Conservation (phyloP, 2,888 invertebrate species). For the Notodonta dromedarius region DNA sequence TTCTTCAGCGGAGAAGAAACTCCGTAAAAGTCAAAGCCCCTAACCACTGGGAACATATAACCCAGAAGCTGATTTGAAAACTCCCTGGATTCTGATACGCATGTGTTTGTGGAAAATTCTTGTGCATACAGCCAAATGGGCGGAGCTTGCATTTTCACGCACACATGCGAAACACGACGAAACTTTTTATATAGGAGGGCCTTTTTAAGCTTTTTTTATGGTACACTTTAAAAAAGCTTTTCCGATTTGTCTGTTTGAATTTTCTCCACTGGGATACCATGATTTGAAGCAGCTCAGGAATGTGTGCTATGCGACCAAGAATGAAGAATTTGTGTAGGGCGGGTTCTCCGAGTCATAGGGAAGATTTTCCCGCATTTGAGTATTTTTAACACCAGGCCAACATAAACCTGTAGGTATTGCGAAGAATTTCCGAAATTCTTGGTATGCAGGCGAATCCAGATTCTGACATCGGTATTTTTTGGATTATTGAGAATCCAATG, state of each 20-base stretch:
- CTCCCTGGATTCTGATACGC: conserved; percentile 24
- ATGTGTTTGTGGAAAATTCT: conserved; percentile 32
- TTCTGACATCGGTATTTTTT: conserved; percentile 9
- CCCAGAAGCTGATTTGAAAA: conserved; percentile 23
- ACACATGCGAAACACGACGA: conserved; percentile 26
- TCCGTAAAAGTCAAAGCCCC: conserved; percentile 57
- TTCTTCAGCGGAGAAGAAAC: background rate
- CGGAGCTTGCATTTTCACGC: conserved; percentile 39
- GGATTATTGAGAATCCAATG: background rate
- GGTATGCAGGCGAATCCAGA: conserved; percentile 29
- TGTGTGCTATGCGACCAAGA: conserved; percentile 56
- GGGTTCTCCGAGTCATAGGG: conserved; percentile 62
- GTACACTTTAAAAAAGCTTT: conserved; percentile 75
- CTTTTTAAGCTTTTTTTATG: conserved; percentile 63
- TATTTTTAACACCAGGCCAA: conserved; percentile 74
- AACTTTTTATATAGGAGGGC: conserved; percentile 33
- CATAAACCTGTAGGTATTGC: conserved; percentile 48
- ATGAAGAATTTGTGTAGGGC: conserved; percentile 40
- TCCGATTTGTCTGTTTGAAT: conserved; percentile 78
- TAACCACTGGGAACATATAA: conserved; percentile 57
- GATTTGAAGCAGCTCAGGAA: conserved; percentile 54
- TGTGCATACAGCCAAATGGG: conserved; percentile 32
- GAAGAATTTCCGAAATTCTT: conserved; percentile 53
- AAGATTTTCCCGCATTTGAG: conserved; percentile 82
- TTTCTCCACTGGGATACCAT: conserved; percentile 71